phyloP scores from a whole-genome alignment of 1,140 invertebrate species.

The Drosophila pectinifera region DNA sequence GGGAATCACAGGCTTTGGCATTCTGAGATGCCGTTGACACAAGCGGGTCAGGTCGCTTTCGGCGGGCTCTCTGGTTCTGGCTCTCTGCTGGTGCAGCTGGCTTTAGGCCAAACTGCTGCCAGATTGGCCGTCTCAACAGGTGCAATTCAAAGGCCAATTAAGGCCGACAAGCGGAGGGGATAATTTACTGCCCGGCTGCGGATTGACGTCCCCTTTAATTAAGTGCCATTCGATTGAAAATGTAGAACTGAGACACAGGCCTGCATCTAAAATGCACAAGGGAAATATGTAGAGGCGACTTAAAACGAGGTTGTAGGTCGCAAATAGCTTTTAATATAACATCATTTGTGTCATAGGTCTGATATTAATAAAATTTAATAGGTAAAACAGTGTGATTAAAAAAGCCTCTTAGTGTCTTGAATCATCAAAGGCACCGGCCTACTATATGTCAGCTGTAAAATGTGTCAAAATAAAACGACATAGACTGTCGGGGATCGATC shows the following conservation, averaged over 20 bases:
- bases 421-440: too few relatives aligned
- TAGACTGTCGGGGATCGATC: slow-evolving; percentile 9
- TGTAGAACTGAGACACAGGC: slow-evolving; percentile 1
- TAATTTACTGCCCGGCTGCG: slow-evolving; percentile 41
- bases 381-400: not conserved
- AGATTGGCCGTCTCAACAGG: slow-evolving; percentile 38
- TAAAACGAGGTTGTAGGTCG: slow-evolving; percentile 4
- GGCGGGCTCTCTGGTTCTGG: slow-evolving; percentile 1
- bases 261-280: slow-evolving; percentile 6
- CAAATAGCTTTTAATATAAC: not conserved
- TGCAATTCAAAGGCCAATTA: slow-evolving; percentile 47
- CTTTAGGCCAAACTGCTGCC: slow-evolving; percentile 27
- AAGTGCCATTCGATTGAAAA: slow-evolving; percentile 39
- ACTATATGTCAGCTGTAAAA: slow-evolving; percentile 27
- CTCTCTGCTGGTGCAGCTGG: not conserved
- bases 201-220: slow-evolving; percentile 34
- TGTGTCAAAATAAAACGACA: slow-evolving; percentile 36
- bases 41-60: slow-evolving; percentile 28
- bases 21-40: slow-evolving; percentile 39
- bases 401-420: not conserved
- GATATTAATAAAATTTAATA: not conserved
- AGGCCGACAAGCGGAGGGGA: slow-evolving; percentile 28
- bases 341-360: not conserved
- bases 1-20: slow-evolving; percentile 10
- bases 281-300: slow-evolving; percentile 4